phyloP scores from a whole-genome alignment of 37 sponge, comb jelly and placozoan genomes.

The Ephydatia muelleri region DNA sequence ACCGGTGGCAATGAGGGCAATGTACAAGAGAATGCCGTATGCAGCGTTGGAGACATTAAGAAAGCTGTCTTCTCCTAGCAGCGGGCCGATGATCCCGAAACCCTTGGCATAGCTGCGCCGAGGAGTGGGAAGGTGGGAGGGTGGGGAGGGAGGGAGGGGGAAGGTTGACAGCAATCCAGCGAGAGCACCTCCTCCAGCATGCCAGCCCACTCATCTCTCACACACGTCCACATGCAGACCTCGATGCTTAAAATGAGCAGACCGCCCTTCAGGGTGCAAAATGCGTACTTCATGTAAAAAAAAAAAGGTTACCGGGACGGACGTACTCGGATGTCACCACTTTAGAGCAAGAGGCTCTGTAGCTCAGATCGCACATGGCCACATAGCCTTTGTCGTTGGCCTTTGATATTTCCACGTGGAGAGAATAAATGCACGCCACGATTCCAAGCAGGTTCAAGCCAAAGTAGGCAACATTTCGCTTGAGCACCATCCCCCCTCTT shows the following conservation, averaged over 20 bases:
- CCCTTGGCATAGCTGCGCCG: slow-evolving; percentile 47
- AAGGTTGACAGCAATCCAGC: too few species aligned
- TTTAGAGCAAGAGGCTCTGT: slow-evolving; percentile 44
- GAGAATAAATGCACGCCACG: slow-evolving; percentile 38
- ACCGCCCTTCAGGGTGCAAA: too few species aligned
- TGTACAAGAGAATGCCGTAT: slow-evolving; percentile 47
- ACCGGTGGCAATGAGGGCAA: slow-evolving; percentile 20
- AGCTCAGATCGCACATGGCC: slow-evolving; percentile 64
- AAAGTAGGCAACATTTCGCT: not conserved
- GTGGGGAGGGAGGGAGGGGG: too few species aligned
- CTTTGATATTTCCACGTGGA: slow-evolving; percentile 46
- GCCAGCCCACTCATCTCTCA: too few species aligned
- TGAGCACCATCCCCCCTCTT: too few species aligned
- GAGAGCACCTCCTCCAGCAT: too few species aligned
- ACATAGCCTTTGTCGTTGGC: slow-evolving; percentile 27
- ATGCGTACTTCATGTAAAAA: not conserved
- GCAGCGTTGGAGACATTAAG: slow-evolving; percentile 54
- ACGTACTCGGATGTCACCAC: slow-evolving; percentile 67
- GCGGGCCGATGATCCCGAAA: slow-evolving; percentile 44
- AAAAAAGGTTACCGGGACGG: not conserved
- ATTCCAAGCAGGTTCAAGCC: slow-evolving; percentile 11
- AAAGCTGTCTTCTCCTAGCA: slow-evolving; percentile 49
- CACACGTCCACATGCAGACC: too few species aligned
- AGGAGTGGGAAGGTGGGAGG: not conserved
- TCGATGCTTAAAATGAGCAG: too few species aligned